Percentiles rank a stretch among this genome's conserved stretches.
Conservation (phyloP, 2,888 invertebrate species). For the Cryptops parisi region DNA sequence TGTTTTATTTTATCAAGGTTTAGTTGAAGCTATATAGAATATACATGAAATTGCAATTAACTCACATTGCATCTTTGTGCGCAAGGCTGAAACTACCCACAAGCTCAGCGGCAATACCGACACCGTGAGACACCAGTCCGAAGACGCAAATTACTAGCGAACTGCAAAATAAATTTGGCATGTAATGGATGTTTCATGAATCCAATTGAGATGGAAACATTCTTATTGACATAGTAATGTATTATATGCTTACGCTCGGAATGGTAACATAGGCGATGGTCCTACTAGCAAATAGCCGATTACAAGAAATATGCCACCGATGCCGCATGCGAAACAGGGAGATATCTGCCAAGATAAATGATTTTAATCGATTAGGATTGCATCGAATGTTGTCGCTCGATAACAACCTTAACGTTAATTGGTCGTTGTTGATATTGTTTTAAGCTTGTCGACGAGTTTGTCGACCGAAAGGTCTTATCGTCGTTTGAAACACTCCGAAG, state of each 20-base stretch:
- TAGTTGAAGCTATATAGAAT: background rate
- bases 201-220: no score
- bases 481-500: no score
- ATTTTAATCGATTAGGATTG: no score
- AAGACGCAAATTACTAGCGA: background rate
- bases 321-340: slow-evolving; percentile 51
- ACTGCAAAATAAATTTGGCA: background rate
- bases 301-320: slow-evolving; percentile 51
- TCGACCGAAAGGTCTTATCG: no score
- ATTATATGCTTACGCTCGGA: slow-evolving; percentile 39
- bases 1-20: no score
- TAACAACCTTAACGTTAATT: no score
- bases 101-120: slow-evolving; percentile 67
- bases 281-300: slow-evolving; percentile 60
- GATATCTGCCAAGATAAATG: slow-evolving; percentile 37
- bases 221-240: background rate
- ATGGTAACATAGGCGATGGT: slow-evolving; percentile 59
- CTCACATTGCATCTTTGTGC: slow-evolving; percentile 63
- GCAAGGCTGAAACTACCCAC: slow-evolving; percentile 78
- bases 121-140: slow-evolving; percentile 54
- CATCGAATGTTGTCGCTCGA: no score
- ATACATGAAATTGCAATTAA: slow-evolving; percentile 21
- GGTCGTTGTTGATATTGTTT: no score
- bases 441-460: no score
- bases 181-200: background rate